Base-by-base conservation (phyloP, 2,888 invertebrate genomes). In the Rhogogaster chlorosoma region DNA sequence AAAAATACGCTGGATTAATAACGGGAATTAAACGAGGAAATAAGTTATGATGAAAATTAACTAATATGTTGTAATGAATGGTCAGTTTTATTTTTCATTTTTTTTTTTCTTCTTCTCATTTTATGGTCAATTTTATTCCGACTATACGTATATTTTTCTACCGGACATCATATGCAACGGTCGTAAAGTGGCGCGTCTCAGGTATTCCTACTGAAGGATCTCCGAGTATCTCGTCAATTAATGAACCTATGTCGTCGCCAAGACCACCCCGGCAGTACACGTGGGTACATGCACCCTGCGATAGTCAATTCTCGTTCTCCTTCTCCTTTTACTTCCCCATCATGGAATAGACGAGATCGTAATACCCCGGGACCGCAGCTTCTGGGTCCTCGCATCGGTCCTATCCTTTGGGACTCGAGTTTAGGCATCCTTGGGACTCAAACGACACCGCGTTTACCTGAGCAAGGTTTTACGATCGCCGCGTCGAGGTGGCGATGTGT, bases 401-500 rank as follows among this genome's bases (percentile, higher is more conserved):
- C 83, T 86, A 85, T 85, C 78, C 80, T n/a, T 73, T 85, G 87
- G 87, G 87, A 80, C 61, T 61, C 22, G 61, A 80, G 36, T 80
- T 80, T 61, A 26, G 80, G 80, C 80, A 61, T 61, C 61, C 61
- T 61, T 80, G 32, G 80, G 84, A 87, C 88, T 89, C 90, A 92
- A 92, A 92, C 91, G 91, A 87, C 64, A 88, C 92, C 93, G 93
- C 92, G 92, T 92, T 85, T 93, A 92, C 92, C 93, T 93, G 93
- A 87, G 90, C 91, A 91, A 93, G 92, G 92, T 93, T 93, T 93
- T 93, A 93, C 93, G 93, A 93, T 93, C 93, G 92, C 92, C 92
- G 92, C 91, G 92, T 88, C 92, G 91, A 93, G 93, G 93, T 93
- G 93, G 92, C 92, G 93, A 93, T 93, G 93, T 92, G 92, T 93